A percentile compares a stretch with the other conserved stretches of the same genome.
Evolutionary conservation across 2,113 vertebrate species (phyloP).

Genomic region (Entelurus aequoreus): DNA sequence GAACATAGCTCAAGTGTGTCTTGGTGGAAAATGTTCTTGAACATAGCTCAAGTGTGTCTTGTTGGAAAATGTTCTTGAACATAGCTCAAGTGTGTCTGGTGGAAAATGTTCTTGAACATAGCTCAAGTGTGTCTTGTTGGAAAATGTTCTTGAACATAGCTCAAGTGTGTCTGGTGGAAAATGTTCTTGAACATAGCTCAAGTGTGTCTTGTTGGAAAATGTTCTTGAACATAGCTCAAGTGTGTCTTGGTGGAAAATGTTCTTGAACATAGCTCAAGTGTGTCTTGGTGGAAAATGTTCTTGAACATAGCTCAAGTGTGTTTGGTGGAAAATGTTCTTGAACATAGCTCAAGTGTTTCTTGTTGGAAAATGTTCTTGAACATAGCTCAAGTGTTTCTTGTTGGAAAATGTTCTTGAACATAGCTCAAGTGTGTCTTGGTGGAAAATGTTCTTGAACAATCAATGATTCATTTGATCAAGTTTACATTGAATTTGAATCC

Average conservation of each 20-base stretch:
- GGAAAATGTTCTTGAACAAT: background rate
- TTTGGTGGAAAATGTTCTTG: background rate
- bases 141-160: too few relatives aligned
- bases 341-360: background rate
- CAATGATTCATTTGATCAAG: too few relatives aligned
- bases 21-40: background rate
- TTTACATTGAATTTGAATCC: too few relatives aligned
- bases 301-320: background rate
- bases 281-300: background rate
- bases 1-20: background rate
- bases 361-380: background rate
- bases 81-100: background rate
- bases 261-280: background rate
- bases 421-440: background rate
- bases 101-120: background rate
- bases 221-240: background rate
- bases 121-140: background rate
- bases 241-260: background rate
- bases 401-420: background rate
- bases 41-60: background rate
- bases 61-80: background rate
- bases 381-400: background rate
- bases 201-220: background rate
- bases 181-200: background rate
- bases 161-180: background rate